phyloP scores from a whole-genome alignment of 2,797 vertebrate species.

The Cuculus canorus region DNA sequence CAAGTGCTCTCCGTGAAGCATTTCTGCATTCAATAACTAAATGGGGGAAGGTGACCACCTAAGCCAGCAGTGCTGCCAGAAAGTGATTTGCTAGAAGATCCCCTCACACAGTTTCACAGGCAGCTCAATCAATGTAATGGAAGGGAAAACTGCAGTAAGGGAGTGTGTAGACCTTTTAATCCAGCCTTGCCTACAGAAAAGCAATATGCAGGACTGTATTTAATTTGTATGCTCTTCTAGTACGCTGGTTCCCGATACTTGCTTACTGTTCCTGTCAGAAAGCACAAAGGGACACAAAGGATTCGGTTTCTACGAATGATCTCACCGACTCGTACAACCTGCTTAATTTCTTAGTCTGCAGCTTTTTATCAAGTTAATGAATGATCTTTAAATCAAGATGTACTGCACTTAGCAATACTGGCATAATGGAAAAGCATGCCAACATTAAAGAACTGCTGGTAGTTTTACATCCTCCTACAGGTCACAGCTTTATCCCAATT shows the following conservation, averaged over 20 bases:
- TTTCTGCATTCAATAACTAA: background rate
- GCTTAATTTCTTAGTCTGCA: background rate
- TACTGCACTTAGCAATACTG: background rate
- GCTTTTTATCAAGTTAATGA: background rate
- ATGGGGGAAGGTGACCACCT: background rate
- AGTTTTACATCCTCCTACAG: background rate
- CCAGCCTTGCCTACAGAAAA: background rate
- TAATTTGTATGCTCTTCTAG: background rate
- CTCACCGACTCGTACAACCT: background rate
- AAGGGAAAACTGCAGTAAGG: background rate
- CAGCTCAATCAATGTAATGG: background rate
- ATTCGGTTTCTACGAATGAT: background rate
- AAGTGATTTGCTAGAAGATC: background rate
- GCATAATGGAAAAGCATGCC: background rate
- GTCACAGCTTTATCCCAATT: background rate
- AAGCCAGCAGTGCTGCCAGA: background rate
- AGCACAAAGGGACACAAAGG: background rate
- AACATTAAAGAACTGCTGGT: background rate
- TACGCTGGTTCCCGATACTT: background rate
- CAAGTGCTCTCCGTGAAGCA: background rate
- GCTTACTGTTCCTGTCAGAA: background rate
- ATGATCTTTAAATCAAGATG: background rate
- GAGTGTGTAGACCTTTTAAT: background rate
- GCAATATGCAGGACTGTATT: background rate
- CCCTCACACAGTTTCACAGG: background rate